phyloP scores from a whole-genome alignment of 2,113 vertebrate species.

The Dipodomys merriami region DNA sequence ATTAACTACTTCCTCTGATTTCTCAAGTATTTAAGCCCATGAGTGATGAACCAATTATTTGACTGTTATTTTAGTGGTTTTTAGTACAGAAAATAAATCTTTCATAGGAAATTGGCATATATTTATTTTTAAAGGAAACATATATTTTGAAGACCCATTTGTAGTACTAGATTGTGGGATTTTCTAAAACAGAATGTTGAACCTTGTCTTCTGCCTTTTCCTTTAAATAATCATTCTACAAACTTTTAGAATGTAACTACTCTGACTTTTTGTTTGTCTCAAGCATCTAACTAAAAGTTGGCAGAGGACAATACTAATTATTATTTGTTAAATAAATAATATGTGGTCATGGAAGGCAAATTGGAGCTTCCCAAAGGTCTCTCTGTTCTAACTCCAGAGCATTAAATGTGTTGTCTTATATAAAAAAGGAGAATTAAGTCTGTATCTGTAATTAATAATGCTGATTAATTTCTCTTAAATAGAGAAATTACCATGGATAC shows the following conservation, averaged over 20 bases:
- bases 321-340: slow-evolving; percentile 23
- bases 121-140: not conserved
- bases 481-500: not conserved
- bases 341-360: not conserved
- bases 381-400: not conserved
- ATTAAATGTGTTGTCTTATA: not conserved
- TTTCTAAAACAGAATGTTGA: not conserved
- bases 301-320: not conserved
- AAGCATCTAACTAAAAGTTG: not conserved
- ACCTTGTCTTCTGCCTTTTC: not conserved
- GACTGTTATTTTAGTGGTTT: slow-evolving; percentile 59
- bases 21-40: slow-evolving; percentile 18
- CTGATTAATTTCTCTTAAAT: not conserved
- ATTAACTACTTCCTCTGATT: slow-evolving; percentile 42
- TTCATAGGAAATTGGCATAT: not conserved
- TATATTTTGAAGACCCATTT: not conserved
- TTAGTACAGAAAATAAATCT: not conserved
- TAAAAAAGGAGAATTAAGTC: not conserved
- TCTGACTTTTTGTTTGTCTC: not conserved
- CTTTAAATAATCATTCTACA: not conserved
- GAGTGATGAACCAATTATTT: slow-evolving; percentile 55
- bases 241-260: not conserved
- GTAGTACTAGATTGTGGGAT: not conserved
- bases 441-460: not conserved
- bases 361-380: not conserved